Evolutionary conservation across 1,140 invertebrate genomes (phyloP), one percentile per base, ranked within the genome.

Genomic region (Trigoniulus corallinus): DNA sequence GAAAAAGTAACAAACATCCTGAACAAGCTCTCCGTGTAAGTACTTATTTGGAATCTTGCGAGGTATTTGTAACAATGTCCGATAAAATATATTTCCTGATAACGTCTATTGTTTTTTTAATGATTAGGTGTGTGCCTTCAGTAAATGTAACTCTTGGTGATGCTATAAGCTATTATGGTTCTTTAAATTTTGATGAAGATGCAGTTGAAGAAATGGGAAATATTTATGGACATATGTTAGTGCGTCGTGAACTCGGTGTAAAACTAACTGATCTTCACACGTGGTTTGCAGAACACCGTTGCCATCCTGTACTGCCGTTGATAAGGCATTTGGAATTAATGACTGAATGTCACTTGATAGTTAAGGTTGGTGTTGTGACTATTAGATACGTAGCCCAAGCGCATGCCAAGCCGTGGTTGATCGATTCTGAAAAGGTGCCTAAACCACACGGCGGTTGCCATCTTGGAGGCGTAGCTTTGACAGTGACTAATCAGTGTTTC

Each of bases 351-450:
- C 10, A 29, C 12, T 24, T 53, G 1, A 22, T 56, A 4, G 37
- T 53, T 3, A 42, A 48, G 25, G 55, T 55, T 43, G 58, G 58
- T 22, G 26, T 55, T 15, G 29, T 4, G 12, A 10, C 10, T 12
- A 53, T 54, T 24, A 49, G 41, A 4, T 59, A 53, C 26, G 42
- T 44, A 20, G 42, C 42, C 7, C 18, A 21, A 20, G 4, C 24
- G 7, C 42, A 44, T 24, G 18, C 12, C 4, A 12, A 20, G 18
- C 18, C 4, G 4, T 44, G 42, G 42, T 12, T 7, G 12, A 7
- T 44, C 18, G 18, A 18, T 7, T 21, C 42, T 44, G 4, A 10
- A 7, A 7, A 24, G 12, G 18, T 39, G 18, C 24, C 18, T 20
- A 44, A 7, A 24, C 18, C 18, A 20, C 12, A 39, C n/a, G 42